phyloP scores from a whole-genome alignment of 1,140 invertebrate species.

The Sitophilus oryzae region DNA sequence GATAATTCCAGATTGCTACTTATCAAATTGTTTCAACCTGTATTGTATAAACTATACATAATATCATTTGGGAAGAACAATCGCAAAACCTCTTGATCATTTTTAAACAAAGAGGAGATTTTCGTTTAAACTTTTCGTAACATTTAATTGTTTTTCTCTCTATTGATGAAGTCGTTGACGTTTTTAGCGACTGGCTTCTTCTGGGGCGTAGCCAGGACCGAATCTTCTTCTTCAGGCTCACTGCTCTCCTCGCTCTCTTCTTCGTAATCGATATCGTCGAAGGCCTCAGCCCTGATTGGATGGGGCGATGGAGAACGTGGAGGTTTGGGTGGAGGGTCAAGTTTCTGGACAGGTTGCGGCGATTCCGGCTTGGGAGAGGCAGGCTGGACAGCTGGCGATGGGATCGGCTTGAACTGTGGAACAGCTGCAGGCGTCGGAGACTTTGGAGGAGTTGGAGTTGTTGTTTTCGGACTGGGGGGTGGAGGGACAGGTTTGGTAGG shows the following conservation, averaged over 20 bases:
- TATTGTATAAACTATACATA: too few species aligned
- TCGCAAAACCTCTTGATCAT: too few species aligned
- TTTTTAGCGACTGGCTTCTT: conserved; percentile 17
- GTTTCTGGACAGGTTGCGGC: conserved; percentile 8
- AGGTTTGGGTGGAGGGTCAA: conserved; percentile 33
- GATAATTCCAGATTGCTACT: too few species aligned
- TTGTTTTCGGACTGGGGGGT: conserved; percentile 12
- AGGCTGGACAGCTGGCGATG: conserved; percentile 1
- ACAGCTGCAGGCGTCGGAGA: not conserved
- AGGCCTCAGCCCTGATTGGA: conserved; percentile 32
- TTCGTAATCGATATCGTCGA: conserved; percentile 37
- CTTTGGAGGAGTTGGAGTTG: conserved; percentile 11
- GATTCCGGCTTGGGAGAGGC: not conserved
- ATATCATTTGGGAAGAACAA: too few species aligned
- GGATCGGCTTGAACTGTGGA: not conserved
- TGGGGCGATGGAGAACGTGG: conserved; percentile 38
- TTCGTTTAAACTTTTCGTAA: conserved; percentile 2
- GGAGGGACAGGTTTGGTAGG: conserved; percentile 18
- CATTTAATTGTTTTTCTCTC: conserved; percentile 12
- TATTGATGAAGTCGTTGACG: conserved; percentile 32
- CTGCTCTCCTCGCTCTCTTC: conserved; percentile 35
- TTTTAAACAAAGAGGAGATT: too few species aligned
- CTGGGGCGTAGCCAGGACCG: conserved; percentile 30
- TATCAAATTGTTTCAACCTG: too few species aligned
- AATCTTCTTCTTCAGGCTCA: conserved; percentile 35